A percentile compares a stretch with the other conserved stretches of the same genome.
Conservation (phyloP, 2,797 vertebrate species). For the Spea hammondii region DNA sequence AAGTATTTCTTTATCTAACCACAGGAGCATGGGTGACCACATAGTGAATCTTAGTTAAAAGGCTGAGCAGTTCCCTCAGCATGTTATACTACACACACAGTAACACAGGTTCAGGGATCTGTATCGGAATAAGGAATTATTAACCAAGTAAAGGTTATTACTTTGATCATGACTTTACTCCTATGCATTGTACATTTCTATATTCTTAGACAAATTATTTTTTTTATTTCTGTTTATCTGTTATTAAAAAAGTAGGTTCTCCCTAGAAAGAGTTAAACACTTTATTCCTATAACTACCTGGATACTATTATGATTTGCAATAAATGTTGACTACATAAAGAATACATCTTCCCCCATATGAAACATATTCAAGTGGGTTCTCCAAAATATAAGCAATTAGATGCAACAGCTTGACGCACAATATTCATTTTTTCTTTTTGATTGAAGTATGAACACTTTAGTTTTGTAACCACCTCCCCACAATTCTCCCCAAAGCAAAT, state of each 20-base stretch:
- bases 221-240: background rate
- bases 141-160: no score
- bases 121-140: no score
- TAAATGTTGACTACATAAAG: slow-evolving; percentile 36
- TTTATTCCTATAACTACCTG: slow-evolving; percentile 6
- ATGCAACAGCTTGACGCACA: slow-evolving; percentile 34
- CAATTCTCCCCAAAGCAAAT: slow-evolving; percentile 45
- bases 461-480: slow-evolving; percentile 44
- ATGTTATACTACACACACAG: no score
- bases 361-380: slow-evolving; percentile 41
- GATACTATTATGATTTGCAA: slow-evolving; percentile 39
- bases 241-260: background rate
- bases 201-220: background rate
- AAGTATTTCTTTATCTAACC: no score
- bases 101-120: no score
- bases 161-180: no score
- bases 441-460: slow-evolving; percentile 49
- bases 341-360: slow-evolving; percentile 36
- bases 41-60: no score
- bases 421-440: slow-evolving; percentile 48
- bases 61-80: no score
- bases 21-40: no score
- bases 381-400: slow-evolving; percentile 48
- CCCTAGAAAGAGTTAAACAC: slow-evolving; percentile 15
- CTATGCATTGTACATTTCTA: background rate